Evolutionary conservation across 2,888 invertebrate species (phyloP), one percentile per base, ranked within the genome.

Genomic region (Microplitis manilae): DNA sequence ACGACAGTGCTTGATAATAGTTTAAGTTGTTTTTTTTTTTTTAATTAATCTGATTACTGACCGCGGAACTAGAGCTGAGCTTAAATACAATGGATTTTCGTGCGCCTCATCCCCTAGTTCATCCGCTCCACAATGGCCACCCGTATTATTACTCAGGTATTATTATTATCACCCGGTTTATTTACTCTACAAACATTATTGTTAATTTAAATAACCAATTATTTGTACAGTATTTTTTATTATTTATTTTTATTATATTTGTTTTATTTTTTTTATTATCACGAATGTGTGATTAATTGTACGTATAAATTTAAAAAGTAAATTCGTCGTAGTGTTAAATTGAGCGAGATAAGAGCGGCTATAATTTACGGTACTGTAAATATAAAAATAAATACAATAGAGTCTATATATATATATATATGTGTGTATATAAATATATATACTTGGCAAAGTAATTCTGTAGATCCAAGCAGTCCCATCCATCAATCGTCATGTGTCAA

Each of bases 101-200:
- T 78, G 88, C 89, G 78, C 89, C 88, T 41, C 88, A 89, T 85
- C 89, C 89, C 76, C 86, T 86, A 77, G 87, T 88, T 80, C 89
- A 88, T 81, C 87, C 89, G 62, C 85, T 88, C 79, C 88, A 88
- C 80, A 85, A 85, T 69, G 87, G 87, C 79, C 89, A 89, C 77
- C 89, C 89, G 17, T 88, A 89, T 80, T 89, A 88, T 75, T 84
- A 84, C 80, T 82, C 84, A 84, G 84, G 84, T 84, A 83, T 65
- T 73, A 59, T 73, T 40, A 69, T 74, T 62, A 62, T 13, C 38
- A 67, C 20, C 15, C 50, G 60, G 65, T 74, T 39, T 70, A 40
- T 77, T 71, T 38, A 17, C 68, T 67, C 40, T 68, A 69, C 30
- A 15, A 64, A 50, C 59, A 60, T 38, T 50, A 13, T 50, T 50